These are phyloP conservation scores for Idris sp. DNA, from an alignment of 1,140 invertebrate genomes.

Conservation along the genomic window DNA sequence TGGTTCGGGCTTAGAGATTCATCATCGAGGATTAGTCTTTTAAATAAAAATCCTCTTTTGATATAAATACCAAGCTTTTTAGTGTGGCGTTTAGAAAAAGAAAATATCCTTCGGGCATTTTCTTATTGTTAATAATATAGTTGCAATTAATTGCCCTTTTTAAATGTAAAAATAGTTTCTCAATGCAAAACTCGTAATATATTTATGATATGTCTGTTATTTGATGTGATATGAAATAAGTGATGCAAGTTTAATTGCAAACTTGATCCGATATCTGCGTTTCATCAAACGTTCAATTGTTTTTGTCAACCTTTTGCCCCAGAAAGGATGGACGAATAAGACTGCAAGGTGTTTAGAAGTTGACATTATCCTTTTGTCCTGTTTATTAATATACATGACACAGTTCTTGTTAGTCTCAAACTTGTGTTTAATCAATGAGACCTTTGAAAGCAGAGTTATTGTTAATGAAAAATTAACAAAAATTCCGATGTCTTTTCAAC, in stretches of 20 bases:
- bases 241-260: conserved; percentile 19
- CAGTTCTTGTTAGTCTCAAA: conserved; percentile 36
- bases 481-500: no score
- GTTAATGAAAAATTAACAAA: conserved; percentile 45
- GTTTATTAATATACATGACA: conserved; percentile 56
- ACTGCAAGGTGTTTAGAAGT: conserved; percentile 19
- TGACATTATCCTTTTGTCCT: conserved; percentile 61
- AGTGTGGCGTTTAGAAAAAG: conserved; percentile 11
- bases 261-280: not conserved
- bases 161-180: no score
- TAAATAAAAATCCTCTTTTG: conserved; percentile 25
- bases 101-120: conserved; percentile 16
- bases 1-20: conserved; percentile 10
- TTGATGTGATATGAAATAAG: no score
- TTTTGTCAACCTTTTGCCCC: conserved; percentile 36
- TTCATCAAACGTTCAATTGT: conserved; percentile 23
- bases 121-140: no score
- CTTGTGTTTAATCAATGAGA: conserved; percentile 55
- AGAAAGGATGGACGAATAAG: conserved; percentile 7
- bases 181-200: no score
- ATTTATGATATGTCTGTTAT: no score
- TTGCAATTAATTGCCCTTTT: no score
- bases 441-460: conserved; percentile 20
- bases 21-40: conserved; percentile 40
- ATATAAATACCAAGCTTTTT: conserved; percentile 27